Evolutionary conservation across 2,113 vertebrate species (phyloP).

Genomic region (Carassius auratus): DNA sequence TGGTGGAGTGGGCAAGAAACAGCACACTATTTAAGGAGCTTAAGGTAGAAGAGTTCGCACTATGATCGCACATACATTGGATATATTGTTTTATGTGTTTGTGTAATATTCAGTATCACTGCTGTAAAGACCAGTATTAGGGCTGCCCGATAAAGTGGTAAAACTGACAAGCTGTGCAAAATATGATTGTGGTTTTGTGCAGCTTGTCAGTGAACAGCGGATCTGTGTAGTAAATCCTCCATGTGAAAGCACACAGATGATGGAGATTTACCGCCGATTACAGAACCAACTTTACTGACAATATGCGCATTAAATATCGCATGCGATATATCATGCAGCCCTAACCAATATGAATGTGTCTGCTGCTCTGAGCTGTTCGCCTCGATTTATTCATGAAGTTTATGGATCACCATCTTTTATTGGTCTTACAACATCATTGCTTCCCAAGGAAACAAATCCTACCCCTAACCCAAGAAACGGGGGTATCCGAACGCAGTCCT

Average conservation of each 20-base stretch:
- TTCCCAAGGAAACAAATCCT: background rate
- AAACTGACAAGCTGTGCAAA: too few species aligned
- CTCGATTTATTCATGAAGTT: background rate
- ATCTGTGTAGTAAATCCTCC: too few species aligned
- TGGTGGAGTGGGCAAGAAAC: constrained; percentile 82
- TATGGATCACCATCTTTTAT: background rate
- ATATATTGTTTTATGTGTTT: background rate
- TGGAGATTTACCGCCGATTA: too few species aligned
- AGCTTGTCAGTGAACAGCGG: too few species aligned
- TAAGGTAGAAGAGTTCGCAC: constrained; percentile 66
- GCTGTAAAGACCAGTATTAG: background rate
- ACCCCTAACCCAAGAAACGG: background rate
- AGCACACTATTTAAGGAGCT: constrained; percentile 79
- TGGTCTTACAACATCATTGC: background rate
- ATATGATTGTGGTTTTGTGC: too few species aligned
- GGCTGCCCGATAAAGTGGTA: too few species aligned
- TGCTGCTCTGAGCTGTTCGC: background rate
- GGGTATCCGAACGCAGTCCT: too few species aligned
- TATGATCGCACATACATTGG: background rate
- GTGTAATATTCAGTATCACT: background rate
- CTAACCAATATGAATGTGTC: background rate
- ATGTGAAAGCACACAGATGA: too few species aligned
- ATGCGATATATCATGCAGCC: too few species aligned
- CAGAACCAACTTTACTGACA: too few species aligned
- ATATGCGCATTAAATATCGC: too few species aligned